Evolutionary conservation across 2,797 vertebrate genomes (phyloP).

Genomic region (Lindbergichthys nudifrons): DNA sequence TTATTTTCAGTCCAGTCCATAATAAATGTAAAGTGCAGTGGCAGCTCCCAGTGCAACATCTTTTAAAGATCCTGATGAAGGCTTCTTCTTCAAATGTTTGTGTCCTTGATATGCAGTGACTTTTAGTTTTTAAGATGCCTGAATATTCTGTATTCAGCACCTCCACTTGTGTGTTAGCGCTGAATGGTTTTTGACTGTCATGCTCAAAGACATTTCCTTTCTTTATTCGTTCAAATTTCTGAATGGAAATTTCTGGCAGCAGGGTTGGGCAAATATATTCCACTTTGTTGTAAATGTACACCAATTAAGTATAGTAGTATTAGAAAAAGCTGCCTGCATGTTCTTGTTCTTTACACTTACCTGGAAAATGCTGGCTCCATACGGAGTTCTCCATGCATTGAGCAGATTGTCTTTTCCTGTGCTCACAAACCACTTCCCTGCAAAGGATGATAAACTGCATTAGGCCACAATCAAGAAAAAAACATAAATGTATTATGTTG

Average conservation of each 20-base stretch:
- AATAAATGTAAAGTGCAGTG: not conserved
- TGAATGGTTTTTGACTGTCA: not conserved
- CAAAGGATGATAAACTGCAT: constrained; percentile 47
- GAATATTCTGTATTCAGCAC: constrained; percentile 1
- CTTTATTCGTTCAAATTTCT: no score
- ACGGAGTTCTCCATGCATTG: constrained; percentile 89
- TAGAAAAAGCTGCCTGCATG: constrained; percentile 1
- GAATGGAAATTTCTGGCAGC: no score
- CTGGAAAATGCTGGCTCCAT: constrained; percentile 90
- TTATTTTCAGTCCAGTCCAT: not conserved
- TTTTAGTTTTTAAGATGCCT: not conserved
- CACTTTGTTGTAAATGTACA: no score
- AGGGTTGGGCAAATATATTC: no score
- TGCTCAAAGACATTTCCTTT: not conserved
- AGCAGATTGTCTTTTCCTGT: constrained; percentile 90
- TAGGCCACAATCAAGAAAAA: not conserved
- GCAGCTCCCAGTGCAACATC: not conserved
- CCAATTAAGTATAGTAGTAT: no score
- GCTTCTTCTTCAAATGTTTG: constrained; percentile 7
- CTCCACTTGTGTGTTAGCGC: not conserved
- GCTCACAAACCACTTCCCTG: constrained; percentile 90
- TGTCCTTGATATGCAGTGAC: constrained; percentile 12
- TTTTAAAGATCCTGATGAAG: not conserved
- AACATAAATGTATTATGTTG: not conserved
- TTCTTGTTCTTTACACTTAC: constrained; percentile 57